Conservation (phyloP, 2,113 vertebrate genomes). For the Struthidea cinerea region DNA sequence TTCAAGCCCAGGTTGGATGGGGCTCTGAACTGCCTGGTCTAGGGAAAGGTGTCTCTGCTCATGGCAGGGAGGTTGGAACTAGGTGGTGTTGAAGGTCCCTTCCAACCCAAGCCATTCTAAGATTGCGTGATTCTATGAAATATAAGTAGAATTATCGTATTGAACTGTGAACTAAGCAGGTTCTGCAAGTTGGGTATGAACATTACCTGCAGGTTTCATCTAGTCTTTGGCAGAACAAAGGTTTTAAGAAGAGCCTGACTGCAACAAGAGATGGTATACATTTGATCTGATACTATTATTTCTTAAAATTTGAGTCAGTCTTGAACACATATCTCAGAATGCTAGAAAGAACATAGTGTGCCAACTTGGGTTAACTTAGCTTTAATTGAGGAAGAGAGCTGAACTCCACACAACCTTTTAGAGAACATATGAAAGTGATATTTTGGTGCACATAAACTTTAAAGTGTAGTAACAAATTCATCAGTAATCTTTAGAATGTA, state of each 20-base stretch:
- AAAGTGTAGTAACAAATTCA: neutral
- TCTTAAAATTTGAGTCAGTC: neutral
- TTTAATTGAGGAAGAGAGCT: neutral
- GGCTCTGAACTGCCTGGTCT: neutral
- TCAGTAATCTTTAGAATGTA: neutral
- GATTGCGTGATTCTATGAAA: neutral
- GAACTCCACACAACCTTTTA: neutral
- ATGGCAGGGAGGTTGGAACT: neutral
- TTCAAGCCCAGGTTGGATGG: neutral
- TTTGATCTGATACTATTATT: neutral
- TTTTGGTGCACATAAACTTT: neutral
- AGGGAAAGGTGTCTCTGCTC: neutral
- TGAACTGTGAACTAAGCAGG: neutral
- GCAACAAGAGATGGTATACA: neutral
- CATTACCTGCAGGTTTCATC: neutral
- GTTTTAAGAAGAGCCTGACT: neutral
- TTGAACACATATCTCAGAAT: neutral
- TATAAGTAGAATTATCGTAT: neutral
- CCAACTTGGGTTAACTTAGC: neutral
- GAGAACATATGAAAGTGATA: neutral
- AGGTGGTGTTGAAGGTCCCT: neutral
- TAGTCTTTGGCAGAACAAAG: neutral
- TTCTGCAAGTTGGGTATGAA: neutral
- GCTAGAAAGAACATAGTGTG: neutral
- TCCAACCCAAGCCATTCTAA: neutral